A percentile compares a stretch with the other conserved stretches of the same genome.
Evolutionary conservation across 2,888 invertebrate species (phyloP).

Genomic region (Galerucella calmariensis): DNA sequence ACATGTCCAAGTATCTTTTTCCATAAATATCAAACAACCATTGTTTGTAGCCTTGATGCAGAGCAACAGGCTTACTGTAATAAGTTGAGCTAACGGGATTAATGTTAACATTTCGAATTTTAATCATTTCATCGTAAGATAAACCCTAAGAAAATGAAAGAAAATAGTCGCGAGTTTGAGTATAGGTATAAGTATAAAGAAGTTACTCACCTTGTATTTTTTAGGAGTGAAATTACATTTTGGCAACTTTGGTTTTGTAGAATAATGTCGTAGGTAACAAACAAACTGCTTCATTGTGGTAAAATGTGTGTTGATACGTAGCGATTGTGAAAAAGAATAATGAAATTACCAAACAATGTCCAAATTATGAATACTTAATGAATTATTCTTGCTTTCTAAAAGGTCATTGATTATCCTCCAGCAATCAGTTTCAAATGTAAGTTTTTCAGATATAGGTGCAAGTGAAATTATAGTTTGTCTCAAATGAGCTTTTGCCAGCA

Average conservation of each 20-base stretch:
- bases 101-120: constrained; percentile 72
- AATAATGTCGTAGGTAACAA: constrained; percentile 33
- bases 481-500: too few relatives aligned
- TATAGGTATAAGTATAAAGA: neutral
- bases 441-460: too few relatives aligned
- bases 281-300: constrained; percentile 27
- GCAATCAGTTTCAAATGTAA: too few relatives aligned
- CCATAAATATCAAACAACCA: constrained; percentile 92
- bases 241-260: constrained; percentile 44
- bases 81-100: constrained; percentile 78
- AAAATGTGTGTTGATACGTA: neutral
- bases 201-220: constrained; percentile 57
- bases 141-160: constrained; percentile 68
- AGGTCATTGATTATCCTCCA: neutral
- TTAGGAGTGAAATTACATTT: constrained; percentile 58
- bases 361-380: constrained; percentile 7
- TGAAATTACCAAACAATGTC: constrained; percentile 35
- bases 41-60: constrained; percentile 90
- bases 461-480: too few relatives aligned
- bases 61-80: constrained; percentile 84
- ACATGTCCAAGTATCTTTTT: constrained; percentile 91
- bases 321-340: neutral
- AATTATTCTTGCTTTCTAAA: neutral
- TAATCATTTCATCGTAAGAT: constrained; percentile 69
- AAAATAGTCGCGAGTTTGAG: neutral